Conservation (phyloP, 1,140 invertebrate genomes). For the Andrena cerasifolii region DNA sequence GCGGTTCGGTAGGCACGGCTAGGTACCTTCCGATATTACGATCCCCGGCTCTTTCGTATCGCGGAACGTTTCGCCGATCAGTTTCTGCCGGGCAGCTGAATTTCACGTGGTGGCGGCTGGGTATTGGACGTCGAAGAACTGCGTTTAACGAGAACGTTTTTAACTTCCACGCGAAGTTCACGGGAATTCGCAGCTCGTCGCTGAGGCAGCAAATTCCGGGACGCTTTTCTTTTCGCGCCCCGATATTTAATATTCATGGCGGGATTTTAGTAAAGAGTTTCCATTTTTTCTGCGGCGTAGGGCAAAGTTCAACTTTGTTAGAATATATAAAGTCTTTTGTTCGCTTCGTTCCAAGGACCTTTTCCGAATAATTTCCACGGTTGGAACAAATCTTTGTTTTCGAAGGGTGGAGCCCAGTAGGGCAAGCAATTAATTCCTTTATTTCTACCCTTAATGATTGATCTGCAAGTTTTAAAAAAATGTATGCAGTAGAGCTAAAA, state of each 20-base stretch:
- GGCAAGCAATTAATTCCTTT: no score
- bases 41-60: constrained; percentile 16
- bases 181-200: constrained; percentile 1
- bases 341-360: no score
- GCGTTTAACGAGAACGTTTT: no score
- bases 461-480: no score
- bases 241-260: constrained; percentile 34
- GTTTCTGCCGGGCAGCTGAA: not conserved
- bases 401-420: no score
- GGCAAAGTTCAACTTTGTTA: no score
- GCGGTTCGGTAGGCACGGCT: constrained; percentile 50
- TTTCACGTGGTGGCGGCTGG: not conserved
- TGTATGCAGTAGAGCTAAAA: no score
- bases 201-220: not conserved
- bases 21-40: constrained; percentile 5
- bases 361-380: no score
- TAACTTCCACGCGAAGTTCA: not conserved
- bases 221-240: not conserved
- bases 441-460: no score
- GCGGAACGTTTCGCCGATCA: constrained; percentile 1
- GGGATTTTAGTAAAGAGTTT: constrained; percentile 10
- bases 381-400: no score
- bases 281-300: no score
- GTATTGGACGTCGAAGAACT: not conserved
- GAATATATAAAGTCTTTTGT: no score